Conservation (phyloP, 2,888 invertebrate genomes). For the Tipula unca region DNA sequence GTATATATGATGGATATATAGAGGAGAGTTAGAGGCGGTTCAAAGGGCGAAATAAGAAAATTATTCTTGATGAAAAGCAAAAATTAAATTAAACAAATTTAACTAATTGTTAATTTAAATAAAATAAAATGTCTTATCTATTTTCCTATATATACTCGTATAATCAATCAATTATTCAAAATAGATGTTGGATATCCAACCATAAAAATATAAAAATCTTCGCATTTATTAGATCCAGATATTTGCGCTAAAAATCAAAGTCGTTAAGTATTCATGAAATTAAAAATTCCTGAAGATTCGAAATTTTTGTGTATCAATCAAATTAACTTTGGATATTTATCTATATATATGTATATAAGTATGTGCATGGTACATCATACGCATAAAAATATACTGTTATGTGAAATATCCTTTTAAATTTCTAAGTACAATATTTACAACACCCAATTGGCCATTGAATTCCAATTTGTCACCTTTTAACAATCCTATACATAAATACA, state of each 20-base stretch:
- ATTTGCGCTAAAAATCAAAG: background rate
- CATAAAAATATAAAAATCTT: background rate
- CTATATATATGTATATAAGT: background rate
- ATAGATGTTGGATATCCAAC: background rate
- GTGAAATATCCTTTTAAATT: background rate
- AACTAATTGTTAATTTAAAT: conserved; percentile 14
- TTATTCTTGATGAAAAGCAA: background rate
- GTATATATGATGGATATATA: background rate
- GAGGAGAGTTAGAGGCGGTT: background rate
- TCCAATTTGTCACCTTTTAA: background rate
- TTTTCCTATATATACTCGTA: no score
- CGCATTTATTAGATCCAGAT: background rate
- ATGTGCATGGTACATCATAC: background rate
- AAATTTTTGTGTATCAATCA: background rate
- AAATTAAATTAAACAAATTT: background rate
- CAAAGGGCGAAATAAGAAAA: background rate
- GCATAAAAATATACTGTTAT: background rate
- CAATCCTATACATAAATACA: background rate
- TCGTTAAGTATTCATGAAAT: background rate
- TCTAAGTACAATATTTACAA: background rate
- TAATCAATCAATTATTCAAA: conserved; percentile 14
- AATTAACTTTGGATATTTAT: background rate
- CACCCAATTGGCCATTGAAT: background rate
- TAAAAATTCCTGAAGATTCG: background rate
- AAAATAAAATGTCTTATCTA: background rate